These are phyloP conservation scores for Harpalus rufipes DNA, from an alignment of 2,888 invertebrate species.

Conservation along the genomic window DNA sequence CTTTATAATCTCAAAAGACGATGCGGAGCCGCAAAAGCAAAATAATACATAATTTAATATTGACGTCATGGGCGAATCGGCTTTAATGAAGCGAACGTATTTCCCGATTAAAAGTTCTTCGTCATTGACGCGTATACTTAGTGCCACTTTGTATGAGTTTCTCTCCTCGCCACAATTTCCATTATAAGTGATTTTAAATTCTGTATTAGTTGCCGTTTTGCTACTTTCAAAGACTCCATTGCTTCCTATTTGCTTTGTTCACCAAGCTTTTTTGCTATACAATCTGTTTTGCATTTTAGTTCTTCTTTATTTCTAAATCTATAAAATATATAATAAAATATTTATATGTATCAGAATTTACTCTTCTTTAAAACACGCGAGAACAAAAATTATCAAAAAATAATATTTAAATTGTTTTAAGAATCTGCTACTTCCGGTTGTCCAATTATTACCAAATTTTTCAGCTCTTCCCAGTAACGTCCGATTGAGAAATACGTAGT, in stretches of 20 bases:
- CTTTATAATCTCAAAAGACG: constrained; percentile 1
- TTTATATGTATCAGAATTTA: no score
- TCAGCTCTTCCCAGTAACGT: no score
- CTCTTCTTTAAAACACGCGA: no score
- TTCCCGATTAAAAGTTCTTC: constrained; percentile 53
- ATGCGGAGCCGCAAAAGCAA: not conserved
- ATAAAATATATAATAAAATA: no score
- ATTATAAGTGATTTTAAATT: constrained; percentile 54
- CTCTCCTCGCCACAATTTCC: constrained; percentile 19
- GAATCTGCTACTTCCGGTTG: no score
- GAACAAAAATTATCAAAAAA: no score
- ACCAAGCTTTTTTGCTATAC: not conserved
- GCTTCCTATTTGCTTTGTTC: constrained; percentile 32
- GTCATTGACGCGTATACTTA: constrained; percentile 38
- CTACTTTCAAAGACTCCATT: constrained; percentile 32
- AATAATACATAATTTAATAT: constrained; percentile 33
- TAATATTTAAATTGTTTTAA: no score
- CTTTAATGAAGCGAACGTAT: constrained; percentile 39
- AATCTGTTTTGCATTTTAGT: constrained; percentile 42
- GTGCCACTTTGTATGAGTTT: constrained; percentile 19
- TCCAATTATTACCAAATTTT: no score
- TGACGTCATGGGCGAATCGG: constrained; percentile 22
- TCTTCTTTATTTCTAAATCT: no score
- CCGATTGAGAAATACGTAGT: no score
- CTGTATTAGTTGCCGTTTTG: constrained; percentile 51